Conservation (phyloP, 2,888 invertebrate species). For the Fabriciana adippe region DNA sequence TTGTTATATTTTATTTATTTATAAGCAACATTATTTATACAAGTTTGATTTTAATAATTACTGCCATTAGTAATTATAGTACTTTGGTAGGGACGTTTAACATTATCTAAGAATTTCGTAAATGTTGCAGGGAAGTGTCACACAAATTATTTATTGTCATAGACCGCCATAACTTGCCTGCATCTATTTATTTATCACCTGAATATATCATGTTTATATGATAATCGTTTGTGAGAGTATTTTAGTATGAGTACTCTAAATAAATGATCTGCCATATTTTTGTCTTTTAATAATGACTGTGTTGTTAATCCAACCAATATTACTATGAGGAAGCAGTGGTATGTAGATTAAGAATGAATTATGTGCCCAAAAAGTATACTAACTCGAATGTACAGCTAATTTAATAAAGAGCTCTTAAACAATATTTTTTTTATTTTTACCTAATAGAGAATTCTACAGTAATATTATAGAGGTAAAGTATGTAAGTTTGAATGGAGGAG, state of each 20-base stretch:
- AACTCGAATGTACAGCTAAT: conserved; percentile 83
- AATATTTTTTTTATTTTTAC: conserved; percentile 44
- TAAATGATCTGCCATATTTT: conserved; percentile 82
- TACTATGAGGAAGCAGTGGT: conserved; percentile 67
- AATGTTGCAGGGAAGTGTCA: conserved; percentile 74
- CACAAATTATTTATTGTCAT: conserved; percentile 75
- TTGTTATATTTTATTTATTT: conserved; percentile 77
- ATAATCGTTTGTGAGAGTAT: conserved; percentile 76
- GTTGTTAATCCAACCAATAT: conserved; percentile 71
- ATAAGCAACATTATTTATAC: conserved; percentile 79
- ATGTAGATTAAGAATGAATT: conserved; percentile 77
- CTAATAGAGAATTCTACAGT: too few relatives aligned
- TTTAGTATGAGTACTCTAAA: conserved; percentile 75
- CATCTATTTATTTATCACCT: conserved; percentile 76
- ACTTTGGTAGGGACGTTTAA: conserved; percentile 60
- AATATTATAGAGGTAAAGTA: too few relatives aligned
- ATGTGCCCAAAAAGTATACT: conserved; percentile 82
- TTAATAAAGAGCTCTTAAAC: conserved; percentile 81
- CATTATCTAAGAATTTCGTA: conserved; percentile 61
- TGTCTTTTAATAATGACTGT: conserved; percentile 78
- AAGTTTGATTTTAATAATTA: conserved; percentile 73
- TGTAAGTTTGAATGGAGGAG: too few relatives aligned
- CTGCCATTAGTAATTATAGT: conserved; percentile 77
- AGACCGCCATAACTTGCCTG: conserved; percentile 81
- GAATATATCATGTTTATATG: conserved; percentile 64